phyloP scores from a whole-genome alignment of 2,113 vertebrate genomes.

The Myotis lucifugus region DNA sequence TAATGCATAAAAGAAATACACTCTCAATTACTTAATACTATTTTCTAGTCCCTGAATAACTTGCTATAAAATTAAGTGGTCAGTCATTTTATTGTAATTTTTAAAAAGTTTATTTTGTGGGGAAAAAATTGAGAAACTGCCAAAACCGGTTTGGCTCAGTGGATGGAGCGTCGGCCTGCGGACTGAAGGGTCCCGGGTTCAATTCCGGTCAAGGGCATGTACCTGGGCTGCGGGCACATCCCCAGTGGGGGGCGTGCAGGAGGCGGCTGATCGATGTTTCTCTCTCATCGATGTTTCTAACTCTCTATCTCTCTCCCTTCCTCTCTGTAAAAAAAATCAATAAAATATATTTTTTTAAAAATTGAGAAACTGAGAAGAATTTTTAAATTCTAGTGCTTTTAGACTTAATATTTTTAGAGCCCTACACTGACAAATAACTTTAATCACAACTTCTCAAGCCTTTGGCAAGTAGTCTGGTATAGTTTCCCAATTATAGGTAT shows the following conservation, averaged over 20 bases:
- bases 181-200: too few species aligned
- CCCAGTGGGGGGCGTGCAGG: too few species aligned
- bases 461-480: background rate
- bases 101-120: background rate
- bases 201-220: too few species aligned
- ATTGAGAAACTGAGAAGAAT: background rate
- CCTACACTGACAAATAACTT: background rate
- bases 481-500: background rate
- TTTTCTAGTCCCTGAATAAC: background rate
- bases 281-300: too few species aligned
- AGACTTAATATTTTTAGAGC: background rate
- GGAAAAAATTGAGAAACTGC: background rate
- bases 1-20: background rate
- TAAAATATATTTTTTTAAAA: background rate
- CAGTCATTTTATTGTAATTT: background rate
- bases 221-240: too few species aligned
- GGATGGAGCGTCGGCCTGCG: too few species aligned
- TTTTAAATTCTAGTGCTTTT: background rate
- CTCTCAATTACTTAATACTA: background rate
- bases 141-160: too few species aligned
- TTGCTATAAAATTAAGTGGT: slow-evolving; percentile 12
- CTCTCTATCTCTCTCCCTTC: too few species aligned
- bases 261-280: too few species aligned
- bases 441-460: background rate
- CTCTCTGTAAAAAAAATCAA: too few species aligned